These are phyloP conservation scores for Prionailurus viverrinus DNA, from an alignment of 2,113 vertebrate species.

Conservation along the genomic window DNA sequence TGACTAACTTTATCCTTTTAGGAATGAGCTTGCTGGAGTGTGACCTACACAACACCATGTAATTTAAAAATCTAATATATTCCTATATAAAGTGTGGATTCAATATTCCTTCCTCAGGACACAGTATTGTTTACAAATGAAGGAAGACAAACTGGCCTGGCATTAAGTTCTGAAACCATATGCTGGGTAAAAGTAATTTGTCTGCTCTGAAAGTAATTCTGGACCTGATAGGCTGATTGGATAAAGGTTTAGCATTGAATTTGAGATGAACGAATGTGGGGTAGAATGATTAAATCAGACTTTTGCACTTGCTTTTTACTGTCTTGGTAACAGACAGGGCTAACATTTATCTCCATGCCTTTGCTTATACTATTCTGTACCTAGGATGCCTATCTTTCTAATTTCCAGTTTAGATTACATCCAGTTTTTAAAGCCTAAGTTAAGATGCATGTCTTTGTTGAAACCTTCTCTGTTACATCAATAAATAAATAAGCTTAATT, in stretches of 20 bases:
- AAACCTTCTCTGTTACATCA: background rate
- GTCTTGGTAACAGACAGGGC: background rate
- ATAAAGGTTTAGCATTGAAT: slow-evolving; percentile 51
- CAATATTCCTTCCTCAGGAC: slow-evolving; percentile 46
- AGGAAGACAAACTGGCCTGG: slow-evolving; percentile 1
- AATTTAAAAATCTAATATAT: slow-evolving; percentile 74
- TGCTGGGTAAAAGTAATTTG: slow-evolving; percentile 40
- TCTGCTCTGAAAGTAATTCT: slow-evolving; percentile 48
- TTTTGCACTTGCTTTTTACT: slow-evolving; percentile 14
- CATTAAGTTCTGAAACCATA: slow-evolving; percentile 22
- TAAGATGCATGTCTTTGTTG: background rate
- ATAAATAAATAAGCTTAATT: background rate
- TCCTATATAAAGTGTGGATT: slow-evolving; percentile 25
- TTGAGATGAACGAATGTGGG: background rate
- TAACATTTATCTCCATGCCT: background rate
- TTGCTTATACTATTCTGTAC: background rate
- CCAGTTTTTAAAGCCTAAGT: background rate
- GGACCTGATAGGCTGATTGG: background rate
- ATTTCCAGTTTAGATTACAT: background rate
- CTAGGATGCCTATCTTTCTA: background rate
- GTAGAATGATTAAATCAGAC: background rate
- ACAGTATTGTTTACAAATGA: slow-evolving; percentile 67
- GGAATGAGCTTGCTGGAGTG: slow-evolving; percentile 49
- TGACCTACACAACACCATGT: slow-evolving; percentile 45
- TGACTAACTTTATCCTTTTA: slow-evolving; percentile 42